Base-by-base conservation (phyloP, 2,888 invertebrate species). In the Nysson spinosus region DNA sequence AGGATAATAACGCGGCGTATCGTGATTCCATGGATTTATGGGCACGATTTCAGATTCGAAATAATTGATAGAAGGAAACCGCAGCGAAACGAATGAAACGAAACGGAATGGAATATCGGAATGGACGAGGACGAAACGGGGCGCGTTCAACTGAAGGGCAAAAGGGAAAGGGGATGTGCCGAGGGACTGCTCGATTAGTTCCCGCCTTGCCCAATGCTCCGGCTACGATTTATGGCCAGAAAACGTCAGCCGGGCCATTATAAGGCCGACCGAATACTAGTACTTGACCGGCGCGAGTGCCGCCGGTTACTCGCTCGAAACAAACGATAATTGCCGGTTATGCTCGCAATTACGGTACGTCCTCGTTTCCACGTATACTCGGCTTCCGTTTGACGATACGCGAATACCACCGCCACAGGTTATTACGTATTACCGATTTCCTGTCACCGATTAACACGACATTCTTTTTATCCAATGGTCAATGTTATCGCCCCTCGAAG, bases 51-150 rank as follows among this genome's bases (percentile, higher is more conserved):
- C 42, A 73, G 74, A 77, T 79, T 72, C 70, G 76, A 77, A 78
- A 78, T 79, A 78, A 82, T 79, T 75, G 78, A 79, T 78, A 79
- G 75, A 75, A 72, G 81, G 76, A 76, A 75, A 69, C 73, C 72
- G 62, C 67, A 56, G 52, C 67, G 69, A 61, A 75, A 74, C 75
- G 72, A 74, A 55, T 68, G 69, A 61, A 75, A 74, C 75, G 72
- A 74, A 75, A 68, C 64, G 61, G 62, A 68, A 65, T 62, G 75
- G 72, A 65, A 69, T 47, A 68, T 71, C 60, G 74, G 51, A n/a
- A n/a, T n/a, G n/a, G n/a, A n/a, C n/a, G n/a, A n/a, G n/a, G n/a
- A n/a, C n/a, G n/a, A n/a, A n/a, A 61, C 64, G 57, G 55, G 39
- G 73, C 51, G 39, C 28, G 40, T 37, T 50, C 35, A 14, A 16